phyloP scores from a whole-genome alignment of 2,888 invertebrate species.

The Pogonocherus hispidulus region DNA sequence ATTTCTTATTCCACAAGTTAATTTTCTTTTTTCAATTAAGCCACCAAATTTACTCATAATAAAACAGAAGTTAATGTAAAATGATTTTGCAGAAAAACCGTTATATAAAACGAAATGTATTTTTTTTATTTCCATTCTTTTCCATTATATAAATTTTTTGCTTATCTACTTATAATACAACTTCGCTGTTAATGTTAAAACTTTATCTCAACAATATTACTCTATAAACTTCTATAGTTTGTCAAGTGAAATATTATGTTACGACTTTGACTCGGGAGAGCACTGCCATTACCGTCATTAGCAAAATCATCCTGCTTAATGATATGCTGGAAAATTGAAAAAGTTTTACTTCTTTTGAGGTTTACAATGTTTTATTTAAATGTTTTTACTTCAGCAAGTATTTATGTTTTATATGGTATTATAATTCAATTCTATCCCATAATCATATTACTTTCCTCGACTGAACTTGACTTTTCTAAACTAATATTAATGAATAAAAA shows the following conservation, averaged over 20 bases:
- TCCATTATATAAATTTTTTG: constrained; percentile 19
- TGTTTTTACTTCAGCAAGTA: too few relatives aligned
- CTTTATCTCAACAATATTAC: constrained; percentile 18
- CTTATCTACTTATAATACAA: constrained; percentile 19
- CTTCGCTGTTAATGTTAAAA: constrained; percentile 19
- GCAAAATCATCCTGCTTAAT: background rate
- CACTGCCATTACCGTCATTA: constrained; percentile 13
- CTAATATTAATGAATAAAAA: too few relatives aligned
- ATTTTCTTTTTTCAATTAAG: too few relatives aligned
- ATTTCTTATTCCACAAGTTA: too few relatives aligned
- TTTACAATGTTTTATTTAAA: too few relatives aligned
- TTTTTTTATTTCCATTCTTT: constrained; percentile 23
- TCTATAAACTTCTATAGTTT: constrained; percentile 19
- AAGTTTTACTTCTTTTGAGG: too few relatives aligned
- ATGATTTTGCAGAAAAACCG: constrained; percentile 12
- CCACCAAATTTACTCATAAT: background rate
- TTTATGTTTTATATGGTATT: too few relatives aligned
- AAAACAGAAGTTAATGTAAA: constrained; percentile 10
- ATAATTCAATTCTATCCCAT: too few relatives aligned
- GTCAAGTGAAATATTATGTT: constrained; percentile 25
- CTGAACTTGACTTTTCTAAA: too few relatives aligned
- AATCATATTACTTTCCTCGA: too few relatives aligned
- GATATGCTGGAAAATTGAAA: background rate
- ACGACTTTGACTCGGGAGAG: background rate
- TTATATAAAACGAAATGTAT: constrained; percentile 14